A percentile compares a stretch with the other conserved stretches of the same genome.
Conservation (phyloP, 2,888 invertebrate species). For the Megamerina dolium region DNA sequence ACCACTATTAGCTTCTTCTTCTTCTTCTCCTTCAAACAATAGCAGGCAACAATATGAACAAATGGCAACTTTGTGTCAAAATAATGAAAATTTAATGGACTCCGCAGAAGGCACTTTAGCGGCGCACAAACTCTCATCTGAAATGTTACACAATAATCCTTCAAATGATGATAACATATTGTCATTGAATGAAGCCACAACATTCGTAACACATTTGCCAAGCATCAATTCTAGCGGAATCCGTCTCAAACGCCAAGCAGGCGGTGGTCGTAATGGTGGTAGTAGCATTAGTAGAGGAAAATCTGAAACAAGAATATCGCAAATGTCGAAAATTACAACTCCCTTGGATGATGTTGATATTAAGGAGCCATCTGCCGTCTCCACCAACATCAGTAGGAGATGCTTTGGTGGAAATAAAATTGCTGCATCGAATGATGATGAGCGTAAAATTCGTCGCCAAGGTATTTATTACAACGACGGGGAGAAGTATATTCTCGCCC, state of each 20-base stretch:
- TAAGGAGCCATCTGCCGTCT: slow-evolving; percentile 2
- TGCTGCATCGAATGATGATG: no score
- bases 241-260: slow-evolving; percentile 14
- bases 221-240: slow-evolving; percentile 18
- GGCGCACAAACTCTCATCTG: neutral
- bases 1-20: neutral
- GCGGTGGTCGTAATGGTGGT: neutral
- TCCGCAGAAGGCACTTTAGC: neutral
- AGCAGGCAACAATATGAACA: slow-evolving; percentile 2
- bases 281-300: neutral
- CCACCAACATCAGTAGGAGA: no score
- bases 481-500: no score
- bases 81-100: slow-evolving; percentile 2
- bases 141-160: neutral
- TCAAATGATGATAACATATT: slow-evolving; percentile 2
- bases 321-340: neutral
- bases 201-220: slow-evolving; percentile 20
- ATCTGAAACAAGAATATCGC: slow-evolving; percentile 4
- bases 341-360: neutral
- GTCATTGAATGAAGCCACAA: neutral
- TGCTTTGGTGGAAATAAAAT: no score
- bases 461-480: slow-evolving; percentile 35
- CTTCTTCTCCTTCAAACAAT: neutral
- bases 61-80: neutral
- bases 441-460: slow-evolving; percentile 20